Base-by-base conservation (phyloP, 2,113 vertebrate genomes). In the Thalassarche chlororhynchos region DNA sequence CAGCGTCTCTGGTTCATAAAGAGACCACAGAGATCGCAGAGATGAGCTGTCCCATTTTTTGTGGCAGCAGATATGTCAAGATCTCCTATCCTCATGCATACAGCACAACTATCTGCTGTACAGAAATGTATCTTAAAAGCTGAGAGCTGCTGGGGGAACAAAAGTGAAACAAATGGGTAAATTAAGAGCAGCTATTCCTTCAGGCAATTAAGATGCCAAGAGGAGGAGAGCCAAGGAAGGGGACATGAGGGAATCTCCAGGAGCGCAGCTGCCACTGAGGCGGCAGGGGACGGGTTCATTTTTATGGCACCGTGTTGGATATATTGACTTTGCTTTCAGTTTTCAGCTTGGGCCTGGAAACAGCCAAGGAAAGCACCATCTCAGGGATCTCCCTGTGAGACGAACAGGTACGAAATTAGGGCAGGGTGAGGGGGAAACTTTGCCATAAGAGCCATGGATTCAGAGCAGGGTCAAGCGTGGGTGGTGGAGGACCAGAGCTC, bases 251-350 rank as follows among this genome's bases (percentile, higher is more conserved):
- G 46, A 58, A 89, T 46, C 34, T 62, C 16, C 28, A 26, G 57
- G 25, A 78, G 5, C 6, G 1, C 10, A 0, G 2, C 32, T 70
- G 32, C 23, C 44, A 32, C 1, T 55, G 47, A 42, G 55, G n/a
- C 1, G 6, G 21, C 6, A 6, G 31, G 6, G 40, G 7, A 77
- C 0, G 3, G 6, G 32, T 9, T 79, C 20, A 8, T 40, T 42
- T 64, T 52, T 49, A 26, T 0, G 0, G 34, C 4, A 2, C 17
- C 0, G 0, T 5, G 24, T 49, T 9, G 9, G 29, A 38, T 40
- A 8, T 9, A 6, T 17, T 42, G 17, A 60, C 38, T 89, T 91
- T 44, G 18, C 47, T 89, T 68, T 86, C 46, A 16, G n/a, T 52
- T 47, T 91, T 76, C 24, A 62, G 9, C 17, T 40, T 76, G 25